These are phyloP conservation scores for Sarcoramphus papa DNA, from an alignment of 2,797 vertebrate species.

Conservation along the genomic window DNA sequence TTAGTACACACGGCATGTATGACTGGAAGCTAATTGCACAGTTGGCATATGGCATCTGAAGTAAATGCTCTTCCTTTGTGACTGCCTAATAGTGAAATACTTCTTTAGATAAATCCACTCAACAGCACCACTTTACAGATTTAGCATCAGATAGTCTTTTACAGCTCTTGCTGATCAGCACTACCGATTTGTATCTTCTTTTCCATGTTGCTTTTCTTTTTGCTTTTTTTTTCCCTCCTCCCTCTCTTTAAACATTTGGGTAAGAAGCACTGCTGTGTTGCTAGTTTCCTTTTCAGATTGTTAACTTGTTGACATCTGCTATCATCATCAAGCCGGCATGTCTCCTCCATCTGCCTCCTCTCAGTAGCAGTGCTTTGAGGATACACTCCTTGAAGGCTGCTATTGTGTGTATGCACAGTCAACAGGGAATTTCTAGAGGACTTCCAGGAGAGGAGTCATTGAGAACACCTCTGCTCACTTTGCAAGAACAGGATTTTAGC, in stretches of 20 bases:
- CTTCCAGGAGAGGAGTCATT: neutral
- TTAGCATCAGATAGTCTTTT: slow-evolving; percentile 16
- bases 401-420: neutral
- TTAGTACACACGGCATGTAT: neutral
- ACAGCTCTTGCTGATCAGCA: slow-evolving; percentile 3
- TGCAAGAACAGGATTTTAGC: neutral
- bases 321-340: neutral
- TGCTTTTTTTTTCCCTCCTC: neutral
- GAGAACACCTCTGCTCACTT: neutral
- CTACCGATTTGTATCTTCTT: neutral
- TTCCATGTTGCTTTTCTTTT: neutral
- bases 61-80: slow-evolving; percentile 8
- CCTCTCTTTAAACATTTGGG: neutral
- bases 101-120: slow-evolving; percentile 31
- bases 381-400: neutral
- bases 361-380: neutral
- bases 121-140: neutral
- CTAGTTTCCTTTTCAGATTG: slow-evolving; percentile 18
- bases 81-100: slow-evolving; percentile 9
- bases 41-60: slow-evolving; percentile 20
- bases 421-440: neutral
- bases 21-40: slow-evolving; percentile 26
- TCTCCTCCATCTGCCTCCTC: slow-evolving; percentile 36
- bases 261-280: neutral
- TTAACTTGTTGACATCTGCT: slow-evolving; percentile 48